A percentile compares a stretch with the other conserved stretches of the same genome.
Conservation (phyloP, 1,140 invertebrate genomes). For the Lasioglossum baleicum region DNA sequence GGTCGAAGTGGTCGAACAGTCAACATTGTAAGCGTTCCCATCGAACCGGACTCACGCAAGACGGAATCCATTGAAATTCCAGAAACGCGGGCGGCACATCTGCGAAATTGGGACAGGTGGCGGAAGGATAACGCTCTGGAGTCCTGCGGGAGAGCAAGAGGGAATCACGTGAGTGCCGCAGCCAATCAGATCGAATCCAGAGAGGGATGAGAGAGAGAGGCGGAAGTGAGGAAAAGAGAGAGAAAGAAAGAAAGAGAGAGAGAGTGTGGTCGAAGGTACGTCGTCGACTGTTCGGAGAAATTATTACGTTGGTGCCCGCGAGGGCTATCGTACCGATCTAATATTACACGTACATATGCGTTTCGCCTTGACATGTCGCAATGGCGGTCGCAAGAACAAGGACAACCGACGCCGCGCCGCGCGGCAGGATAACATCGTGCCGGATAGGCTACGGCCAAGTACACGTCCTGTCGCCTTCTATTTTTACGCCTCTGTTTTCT, state of each 20-base stretch:
- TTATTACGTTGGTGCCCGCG: slow-evolving; percentile 44
- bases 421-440: slow-evolving; percentile 64
- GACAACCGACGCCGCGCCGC: slow-evolving; percentile 47
- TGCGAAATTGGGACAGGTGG: slow-evolving; percentile 17
- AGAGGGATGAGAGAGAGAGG: too few relatives aligned
- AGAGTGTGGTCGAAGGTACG: not conserved
- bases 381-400: slow-evolving; percentile 64
- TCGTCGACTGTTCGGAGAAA: slow-evolving; percentile 15
- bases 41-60: too few relatives aligned
- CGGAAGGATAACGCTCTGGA: slow-evolving; percentile 8
- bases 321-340: slow-evolving; percentile 54
- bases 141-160: not conserved
- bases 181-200: too few relatives aligned
- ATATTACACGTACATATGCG: slow-evolving; percentile 54
- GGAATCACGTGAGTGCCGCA: not conserved
- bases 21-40: too few relatives aligned
- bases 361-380: slow-evolving; percentile 65
- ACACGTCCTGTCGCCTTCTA: slow-evolving; percentile 52
- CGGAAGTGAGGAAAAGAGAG: too few relatives aligned
- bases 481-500: slow-evolving; percentile 56
- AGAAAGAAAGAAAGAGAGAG: too few relatives aligned
- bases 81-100: not conserved
- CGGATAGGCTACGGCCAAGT: slow-evolving; percentile 63
- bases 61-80: not conserved
- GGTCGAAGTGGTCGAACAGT: too few relatives aligned